A percentile compares a stretch with the other conserved stretches of the same genome.
These are phyloP conservation scores for Lepus europaeus DNA, from an alignment of 2,113 vertebrate species.

Conservation along the genomic window DNA sequence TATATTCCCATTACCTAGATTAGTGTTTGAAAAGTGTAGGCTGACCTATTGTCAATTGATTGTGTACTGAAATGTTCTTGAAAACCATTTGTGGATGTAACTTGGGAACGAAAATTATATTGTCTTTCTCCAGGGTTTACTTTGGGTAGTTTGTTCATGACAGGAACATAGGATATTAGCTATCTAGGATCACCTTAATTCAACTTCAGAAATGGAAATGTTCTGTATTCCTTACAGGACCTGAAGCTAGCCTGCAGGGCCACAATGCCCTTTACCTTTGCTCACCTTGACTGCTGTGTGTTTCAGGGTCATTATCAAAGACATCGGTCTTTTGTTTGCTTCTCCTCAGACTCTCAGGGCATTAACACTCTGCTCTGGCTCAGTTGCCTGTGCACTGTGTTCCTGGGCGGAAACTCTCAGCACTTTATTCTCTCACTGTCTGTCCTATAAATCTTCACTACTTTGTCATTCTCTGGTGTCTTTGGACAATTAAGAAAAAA, in stretches of 20 bases:
- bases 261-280: neutral
- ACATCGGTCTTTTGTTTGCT: neutral
- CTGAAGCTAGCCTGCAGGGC: neutral
- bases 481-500: neutral
- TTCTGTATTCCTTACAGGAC: neutral
- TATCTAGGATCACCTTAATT: conserved; percentile 9
- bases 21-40: neutral
- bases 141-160: conserved; percentile 44
- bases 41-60: no score
- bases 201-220: neutral
- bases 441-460: neutral
- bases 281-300: neutral
- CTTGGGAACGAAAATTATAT: neutral
- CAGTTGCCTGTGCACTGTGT: neutral
- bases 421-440: neutral
- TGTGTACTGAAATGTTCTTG: conserved; percentile 19
- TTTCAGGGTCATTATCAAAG: neutral
- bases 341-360: neutral
- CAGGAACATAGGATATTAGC: neutral
- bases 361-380: neutral
- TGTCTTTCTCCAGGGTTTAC: conserved; percentile 1
- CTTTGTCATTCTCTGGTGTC: neutral
- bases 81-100: conserved; percentile 21
- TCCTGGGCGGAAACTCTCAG: neutral
- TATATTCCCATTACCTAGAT: neutral